phyloP scores from a whole-genome alignment of 2,888 invertebrate species.

The Tachina lurida region DNA sequence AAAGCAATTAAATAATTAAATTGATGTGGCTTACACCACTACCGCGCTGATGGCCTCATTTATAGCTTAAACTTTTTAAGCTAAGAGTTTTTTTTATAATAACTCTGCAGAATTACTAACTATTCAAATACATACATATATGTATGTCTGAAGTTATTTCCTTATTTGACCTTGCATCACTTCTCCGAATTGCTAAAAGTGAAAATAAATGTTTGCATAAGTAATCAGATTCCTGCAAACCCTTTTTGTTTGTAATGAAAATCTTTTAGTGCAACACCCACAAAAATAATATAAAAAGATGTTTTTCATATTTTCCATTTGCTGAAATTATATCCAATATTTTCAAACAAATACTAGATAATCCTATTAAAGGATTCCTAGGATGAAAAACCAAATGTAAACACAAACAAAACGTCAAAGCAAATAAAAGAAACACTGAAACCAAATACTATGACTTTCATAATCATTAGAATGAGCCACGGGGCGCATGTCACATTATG shows the following conservation, averaged over 20 bases:
- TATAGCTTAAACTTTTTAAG: no score
- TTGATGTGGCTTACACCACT: no score
- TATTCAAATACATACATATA: background rate
- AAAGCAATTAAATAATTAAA: no score
- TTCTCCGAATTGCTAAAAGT: conserved; percentile 14
- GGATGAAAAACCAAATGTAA: conserved; percentile 71
- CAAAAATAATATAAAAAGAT: conserved; percentile 10
- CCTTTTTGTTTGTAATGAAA: conserved; percentile 15
- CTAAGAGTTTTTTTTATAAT: background rate
- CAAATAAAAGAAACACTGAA: conserved; percentile 32
- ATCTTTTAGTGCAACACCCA: conserved; percentile 47
- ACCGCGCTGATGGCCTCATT: no score
- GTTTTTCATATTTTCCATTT: conserved; percentile 38
- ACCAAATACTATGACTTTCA: conserved; percentile 77
- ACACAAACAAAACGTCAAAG: conserved; percentile 38
- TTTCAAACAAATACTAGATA: conserved; percentile 80
- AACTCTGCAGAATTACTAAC: background rate
- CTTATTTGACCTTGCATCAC: background rate
- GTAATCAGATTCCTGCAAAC: conserved; percentile 9
- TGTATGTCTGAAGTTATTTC: background rate
- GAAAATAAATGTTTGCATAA: background rate
- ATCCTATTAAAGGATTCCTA: conserved; percentile 77
- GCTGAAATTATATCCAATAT: conserved; percentile 73
- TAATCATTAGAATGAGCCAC: conserved; percentile 79
- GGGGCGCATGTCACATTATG: conserved; percentile 81